Evolutionary conservation across 2,113 vertebrate species (phyloP).

Genomic region (Grammomys surdaster): DNA sequence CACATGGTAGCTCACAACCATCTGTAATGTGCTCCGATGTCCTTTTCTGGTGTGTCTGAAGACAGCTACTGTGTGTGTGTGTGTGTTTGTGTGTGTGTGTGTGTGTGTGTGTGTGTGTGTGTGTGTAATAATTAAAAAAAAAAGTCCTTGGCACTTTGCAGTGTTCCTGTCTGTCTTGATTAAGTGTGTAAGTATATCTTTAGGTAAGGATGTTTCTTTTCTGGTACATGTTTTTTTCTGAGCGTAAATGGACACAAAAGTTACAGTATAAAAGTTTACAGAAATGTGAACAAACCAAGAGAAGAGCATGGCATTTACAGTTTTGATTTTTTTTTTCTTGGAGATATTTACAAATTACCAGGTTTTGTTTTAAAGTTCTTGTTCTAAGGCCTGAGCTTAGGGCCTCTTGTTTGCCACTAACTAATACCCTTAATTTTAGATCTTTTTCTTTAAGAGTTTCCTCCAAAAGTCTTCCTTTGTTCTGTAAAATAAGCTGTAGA

Average conservation of each 20-base stretch:
- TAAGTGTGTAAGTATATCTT: neutral
- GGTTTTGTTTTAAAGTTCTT: neutral
- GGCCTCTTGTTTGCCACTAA: neutral
- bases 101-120: too few species aligned
- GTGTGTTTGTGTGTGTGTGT: too few species aligned
- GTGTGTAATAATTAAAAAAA: too few species aligned
- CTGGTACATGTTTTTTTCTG: neutral
- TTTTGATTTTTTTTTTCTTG: conserved; percentile 2
- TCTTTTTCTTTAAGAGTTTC: neutral
- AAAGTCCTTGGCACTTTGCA: neutral
- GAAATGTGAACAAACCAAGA: neutral
- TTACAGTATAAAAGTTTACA: neutral
- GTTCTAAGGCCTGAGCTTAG: neutral
- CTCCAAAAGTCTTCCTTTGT: neutral
- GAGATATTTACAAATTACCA: neutral
- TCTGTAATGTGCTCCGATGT: too few species aligned
- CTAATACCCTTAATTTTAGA: neutral
- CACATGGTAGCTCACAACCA: too few species aligned
- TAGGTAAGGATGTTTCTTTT: neutral
- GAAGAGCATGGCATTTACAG: neutral
- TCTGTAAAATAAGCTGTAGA: neutral
- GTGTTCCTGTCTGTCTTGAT: neutral
- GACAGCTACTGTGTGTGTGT: too few species aligned
- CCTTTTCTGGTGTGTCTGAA: too few species aligned
- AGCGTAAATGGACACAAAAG: neutral